A percentile compares a stretch with the other conserved stretches of the same genome.
Conservation (phyloP, 2,797 vertebrate species). For the Dendrocincla tyrannina region DNA sequence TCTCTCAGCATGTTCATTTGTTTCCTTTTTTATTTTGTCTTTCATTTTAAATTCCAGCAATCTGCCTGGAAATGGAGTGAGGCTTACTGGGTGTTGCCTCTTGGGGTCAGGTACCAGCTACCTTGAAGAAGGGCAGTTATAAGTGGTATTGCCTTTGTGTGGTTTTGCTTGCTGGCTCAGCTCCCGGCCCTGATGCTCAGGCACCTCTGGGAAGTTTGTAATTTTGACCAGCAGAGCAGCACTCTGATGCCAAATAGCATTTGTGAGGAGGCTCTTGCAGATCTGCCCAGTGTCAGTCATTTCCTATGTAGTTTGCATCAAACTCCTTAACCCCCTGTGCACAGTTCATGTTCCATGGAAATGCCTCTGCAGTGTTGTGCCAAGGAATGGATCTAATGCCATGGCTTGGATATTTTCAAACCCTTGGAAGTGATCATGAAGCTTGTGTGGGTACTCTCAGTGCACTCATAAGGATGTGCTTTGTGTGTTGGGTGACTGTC, state of each 20-base stretch:
- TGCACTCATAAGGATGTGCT: background rate
- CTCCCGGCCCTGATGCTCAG: rapidly evolving
- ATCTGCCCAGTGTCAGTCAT: background rate
- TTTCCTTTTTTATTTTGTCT: background rate
- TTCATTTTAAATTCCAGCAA: background rate
- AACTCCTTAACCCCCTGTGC: background rate
- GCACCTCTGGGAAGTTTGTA: background rate
- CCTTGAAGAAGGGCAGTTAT: background rate
- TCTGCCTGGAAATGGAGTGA: rapidly evolving
- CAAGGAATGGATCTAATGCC: background rate
- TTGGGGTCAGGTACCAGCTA: background rate
- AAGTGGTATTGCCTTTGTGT: background rate
- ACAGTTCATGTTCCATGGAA: background rate
- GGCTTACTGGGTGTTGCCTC: background rate
- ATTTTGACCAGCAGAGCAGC: background rate
- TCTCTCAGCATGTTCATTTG: rapidly evolving
- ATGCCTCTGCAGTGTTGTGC: background rate
- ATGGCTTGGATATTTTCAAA: background rate
- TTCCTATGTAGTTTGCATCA: background rate
- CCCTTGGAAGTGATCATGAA: background rate
- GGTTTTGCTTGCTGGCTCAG: background rate
- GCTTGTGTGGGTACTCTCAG: background rate
- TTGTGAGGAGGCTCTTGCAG: background rate
- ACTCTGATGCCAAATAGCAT: background rate
- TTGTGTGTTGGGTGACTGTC: background rate